phyloP scores from a whole-genome alignment of 2,888 invertebrate species.

The Antitype chi region DNA sequence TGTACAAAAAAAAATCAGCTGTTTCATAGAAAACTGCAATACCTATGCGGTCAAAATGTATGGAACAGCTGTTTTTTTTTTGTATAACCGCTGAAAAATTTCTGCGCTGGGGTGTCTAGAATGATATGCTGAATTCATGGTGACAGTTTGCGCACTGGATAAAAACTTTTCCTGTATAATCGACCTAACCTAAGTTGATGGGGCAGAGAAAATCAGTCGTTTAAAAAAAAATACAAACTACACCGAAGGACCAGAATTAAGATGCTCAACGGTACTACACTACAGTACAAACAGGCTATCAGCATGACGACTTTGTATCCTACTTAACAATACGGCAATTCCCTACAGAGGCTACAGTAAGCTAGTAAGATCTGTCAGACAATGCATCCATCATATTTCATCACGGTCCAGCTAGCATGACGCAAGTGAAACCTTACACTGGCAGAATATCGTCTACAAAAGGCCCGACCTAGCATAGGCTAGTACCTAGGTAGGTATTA shows the following conservation, averaged over 20 bases:
- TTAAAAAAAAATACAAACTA: background rate
- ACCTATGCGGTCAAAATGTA: too few species aligned
- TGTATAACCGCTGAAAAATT: too few species aligned
- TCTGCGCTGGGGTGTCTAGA: too few species aligned
- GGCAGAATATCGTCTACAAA: conserved; percentile 58
- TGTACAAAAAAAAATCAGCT: too few species aligned
- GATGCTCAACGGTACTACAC: background rate
- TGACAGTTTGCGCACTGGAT: too few species aligned
- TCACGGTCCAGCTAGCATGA: conserved; percentile 71
- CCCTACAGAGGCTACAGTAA: background rate
- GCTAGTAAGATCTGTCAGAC: conserved; percentile 48
- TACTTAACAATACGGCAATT: conserved; percentile 11
- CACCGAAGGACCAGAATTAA: background rate
- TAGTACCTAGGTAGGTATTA: background rate
- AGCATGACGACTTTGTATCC: conserved; percentile 6
- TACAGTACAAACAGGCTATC: background rate
- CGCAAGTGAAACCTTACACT: conserved; percentile 72
- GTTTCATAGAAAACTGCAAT: too few species aligned
- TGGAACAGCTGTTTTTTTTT: too few species aligned
- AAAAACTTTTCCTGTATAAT: too few species aligned
- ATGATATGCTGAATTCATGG: too few species aligned
- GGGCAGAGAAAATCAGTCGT: background rate
- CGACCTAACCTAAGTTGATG: background rate
- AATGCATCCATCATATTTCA: conserved; percentile 63
- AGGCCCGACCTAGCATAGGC: conserved; percentile 24